These are phyloP conservation scores for Erebia ligea DNA, from an alignment of 2,888 invertebrate genomes.

Conservation along the genomic window DNA sequence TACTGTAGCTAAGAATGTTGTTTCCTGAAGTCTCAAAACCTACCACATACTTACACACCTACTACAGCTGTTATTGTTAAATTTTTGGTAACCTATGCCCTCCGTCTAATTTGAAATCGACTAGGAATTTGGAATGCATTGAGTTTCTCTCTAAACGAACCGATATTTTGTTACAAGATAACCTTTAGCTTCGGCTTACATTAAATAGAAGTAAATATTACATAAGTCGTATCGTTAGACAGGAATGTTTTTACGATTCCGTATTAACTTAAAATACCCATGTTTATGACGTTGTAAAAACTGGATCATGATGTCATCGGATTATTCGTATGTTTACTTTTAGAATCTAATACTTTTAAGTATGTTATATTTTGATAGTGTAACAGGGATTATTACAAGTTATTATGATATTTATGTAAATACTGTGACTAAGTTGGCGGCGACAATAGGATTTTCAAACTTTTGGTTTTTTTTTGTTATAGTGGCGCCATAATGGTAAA, in stretches of 20 bases:
- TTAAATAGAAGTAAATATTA: slow-evolving; percentile 20
- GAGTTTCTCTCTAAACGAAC: slow-evolving; percentile 16
- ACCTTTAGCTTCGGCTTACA: slow-evolving; percentile 20
- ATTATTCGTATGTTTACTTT: slow-evolving; percentile 19
- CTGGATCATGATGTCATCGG: slow-evolving; percentile 19
- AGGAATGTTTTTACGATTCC: slow-evolving; percentile 20
- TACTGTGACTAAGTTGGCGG: slow-evolving; percentile 1
- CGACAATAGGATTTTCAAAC: not conserved
- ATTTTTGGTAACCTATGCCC: slow-evolving; percentile 7
- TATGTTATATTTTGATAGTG: slow-evolving; percentile 6
- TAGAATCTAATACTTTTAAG: slow-evolving; percentile 2
- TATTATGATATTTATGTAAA: slow-evolving; percentile 15
- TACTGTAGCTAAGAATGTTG: too few relatives aligned
- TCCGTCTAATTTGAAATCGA: not conserved
- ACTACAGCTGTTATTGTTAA: not conserved
- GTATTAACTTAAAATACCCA: slow-evolving; percentile 26
- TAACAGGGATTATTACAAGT: slow-evolving; percentile 12
- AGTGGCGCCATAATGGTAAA: not conserved
- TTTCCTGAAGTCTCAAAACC: too few relatives aligned
- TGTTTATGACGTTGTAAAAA: slow-evolving; percentile 26
- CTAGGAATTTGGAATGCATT: slow-evolving; percentile 9
- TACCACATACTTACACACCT: too few relatives aligned
- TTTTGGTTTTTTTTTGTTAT: not conserved
- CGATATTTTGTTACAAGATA: slow-evolving; percentile 28
- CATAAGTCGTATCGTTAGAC: slow-evolving; percentile 9